These are phyloP conservation scores for Brotogeris chrysoptera DNA, from an alignment of 2,797 vertebrate genomes.

Conservation along the genomic window DNA sequence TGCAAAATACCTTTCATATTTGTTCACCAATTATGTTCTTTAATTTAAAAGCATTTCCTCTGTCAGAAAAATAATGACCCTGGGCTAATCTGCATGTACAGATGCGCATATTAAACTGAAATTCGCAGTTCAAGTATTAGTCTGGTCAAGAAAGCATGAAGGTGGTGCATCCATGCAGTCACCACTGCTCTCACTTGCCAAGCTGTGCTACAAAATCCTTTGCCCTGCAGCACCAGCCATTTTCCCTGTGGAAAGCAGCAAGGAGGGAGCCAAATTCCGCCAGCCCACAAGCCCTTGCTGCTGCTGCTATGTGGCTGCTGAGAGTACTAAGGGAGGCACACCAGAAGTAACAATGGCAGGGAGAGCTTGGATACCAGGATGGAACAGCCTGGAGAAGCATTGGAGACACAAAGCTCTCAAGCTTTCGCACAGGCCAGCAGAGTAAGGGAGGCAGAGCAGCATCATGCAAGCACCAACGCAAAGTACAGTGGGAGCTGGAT, in stretches of 20 bases:
- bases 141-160: background rate
- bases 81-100: background rate
- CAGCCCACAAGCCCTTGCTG: background rate
- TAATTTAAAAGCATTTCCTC: background rate
- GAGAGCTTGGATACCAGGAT: background rate
- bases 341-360: background rate
- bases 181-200: background rate
- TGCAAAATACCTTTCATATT: conserved; percentile 35
- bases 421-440: background rate
- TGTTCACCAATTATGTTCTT: background rate
- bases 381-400: background rate
- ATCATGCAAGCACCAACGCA: fast-evolving
- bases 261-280: background rate
- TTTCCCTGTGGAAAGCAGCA: background rate
- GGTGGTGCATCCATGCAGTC: background rate
- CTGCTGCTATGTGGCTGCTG: background rate
- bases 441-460: background rate
- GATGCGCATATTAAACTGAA: background rate
- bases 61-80: background rate
- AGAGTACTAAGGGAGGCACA: background rate
- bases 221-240: background rate
- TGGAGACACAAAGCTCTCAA: background rate
- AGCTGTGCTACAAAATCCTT: background rate
- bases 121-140: background rate
- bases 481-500: background rate